These are phyloP conservation scores for Erebia aethiops DNA, from an alignment of 2,888 invertebrate species.

Conservation along the genomic window DNA sequence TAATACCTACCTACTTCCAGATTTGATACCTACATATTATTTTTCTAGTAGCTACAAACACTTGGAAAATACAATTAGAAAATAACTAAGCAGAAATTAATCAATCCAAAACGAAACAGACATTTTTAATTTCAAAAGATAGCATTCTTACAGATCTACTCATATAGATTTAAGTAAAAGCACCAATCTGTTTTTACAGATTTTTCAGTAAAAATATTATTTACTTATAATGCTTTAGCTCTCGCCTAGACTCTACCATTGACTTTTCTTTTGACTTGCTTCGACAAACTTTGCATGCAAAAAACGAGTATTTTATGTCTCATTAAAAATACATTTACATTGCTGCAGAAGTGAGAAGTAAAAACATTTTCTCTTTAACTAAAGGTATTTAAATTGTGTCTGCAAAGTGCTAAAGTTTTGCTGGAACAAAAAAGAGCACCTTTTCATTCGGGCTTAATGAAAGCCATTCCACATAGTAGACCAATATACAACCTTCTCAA, in stretches of 20 bases:
- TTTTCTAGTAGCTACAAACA: no score
- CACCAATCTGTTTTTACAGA: neutral
- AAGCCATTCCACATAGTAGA: no score
- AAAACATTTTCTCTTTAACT: constrained; percentile 13
- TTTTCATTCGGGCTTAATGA: neutral
- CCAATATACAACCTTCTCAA: no score
- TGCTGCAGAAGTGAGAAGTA: constrained; percentile 17
- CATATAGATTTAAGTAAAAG: no score
- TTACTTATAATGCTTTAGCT: neutral
- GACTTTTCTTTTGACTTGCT: constrained; percentile 52
- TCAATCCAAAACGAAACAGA: no score
- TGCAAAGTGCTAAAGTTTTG: constrained; percentile 10
- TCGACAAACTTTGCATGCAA: constrained; percentile 62
- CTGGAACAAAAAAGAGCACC: neutral
- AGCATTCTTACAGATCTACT: no score
- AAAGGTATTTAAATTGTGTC: constrained; percentile 21
- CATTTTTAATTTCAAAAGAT: no score
- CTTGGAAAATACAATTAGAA: no score
- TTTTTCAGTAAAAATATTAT: neutral
- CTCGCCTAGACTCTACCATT: constrained; percentile 50
- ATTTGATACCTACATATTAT: no score
- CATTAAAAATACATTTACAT: constrained; percentile 35
- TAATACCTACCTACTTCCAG: no score
- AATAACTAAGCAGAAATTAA: no score
- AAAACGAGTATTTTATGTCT: constrained; percentile 47